Evolutionary conservation across 1,140 invertebrate genomes (phyloP).

Genomic region (Apis mellifera): Amel_HAv3.1 CM009936.2:17458001-17458500

Average conservation of each 20-base stretch:
- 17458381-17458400: too few species aligned
- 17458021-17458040: constrained; percentile 81
- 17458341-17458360: constrained; percentile 18
- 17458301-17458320: constrained; percentile 61
- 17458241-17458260: constrained; percentile 75
- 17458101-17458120: neutral
- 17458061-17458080: constrained; percentile 74
- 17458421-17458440: too few species aligned
- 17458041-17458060: constrained; percentile 81
- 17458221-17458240: constrained; percentile 59
- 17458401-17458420: too few species aligned
- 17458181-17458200: constrained; percentile 69
- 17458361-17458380: constrained; percentile 4
- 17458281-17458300: constrained; percentile 44
- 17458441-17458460: too few species aligned
- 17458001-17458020: constrained; percentile 80
- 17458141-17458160: constrained; percentile 37
- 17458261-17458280: constrained; percentile 63
- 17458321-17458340: constrained; percentile 32
- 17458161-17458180: neutral
- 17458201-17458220: constrained; percentile 66
- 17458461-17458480: too few species aligned
- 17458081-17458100: constrained; percentile 64
- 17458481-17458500: too few species aligned
- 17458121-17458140: constrained; percentile 3